A percentile compares a stretch with the other conserved stretches of the same genome.
These are phyloP conservation scores for Campylorhamphus procurvoides DNA, from an alignment of 2,113 vertebrate genomes.

Conservation along the genomic window DNA sequence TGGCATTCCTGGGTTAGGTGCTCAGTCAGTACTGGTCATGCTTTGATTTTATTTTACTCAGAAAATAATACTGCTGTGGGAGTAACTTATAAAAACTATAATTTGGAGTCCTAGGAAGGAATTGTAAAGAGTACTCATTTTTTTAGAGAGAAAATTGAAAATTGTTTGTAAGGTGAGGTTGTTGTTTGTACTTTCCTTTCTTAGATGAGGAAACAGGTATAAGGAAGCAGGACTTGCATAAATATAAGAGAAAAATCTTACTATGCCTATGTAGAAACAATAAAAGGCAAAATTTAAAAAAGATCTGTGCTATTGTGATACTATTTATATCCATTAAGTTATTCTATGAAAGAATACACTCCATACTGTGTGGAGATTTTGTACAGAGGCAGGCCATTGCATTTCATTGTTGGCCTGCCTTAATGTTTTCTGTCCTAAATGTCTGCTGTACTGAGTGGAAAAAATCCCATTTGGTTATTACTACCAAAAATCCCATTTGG, in stretches of 20 bases:
- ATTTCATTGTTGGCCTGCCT: not conserved
- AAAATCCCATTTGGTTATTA: too few species aligned
- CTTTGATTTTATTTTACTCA: not conserved
- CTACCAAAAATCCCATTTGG: not conserved
- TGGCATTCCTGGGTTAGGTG: not conserved
- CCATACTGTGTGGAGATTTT: not conserved
- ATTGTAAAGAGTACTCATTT: not conserved
- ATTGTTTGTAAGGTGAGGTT: not conserved
- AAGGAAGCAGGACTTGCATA: not conserved
- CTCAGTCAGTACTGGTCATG: not conserved
- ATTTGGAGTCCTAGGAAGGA: not conserved
- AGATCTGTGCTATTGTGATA: not conserved
- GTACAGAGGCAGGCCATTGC: not conserved
- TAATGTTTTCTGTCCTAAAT: not conserved
- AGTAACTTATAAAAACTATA: not conserved
- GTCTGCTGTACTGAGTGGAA: not conserved
- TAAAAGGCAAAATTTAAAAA: not conserved
- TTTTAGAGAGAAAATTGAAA: not conserved
- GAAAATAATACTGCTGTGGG: not conserved
- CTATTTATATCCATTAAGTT: not conserved
- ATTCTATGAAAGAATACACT: not conserved
- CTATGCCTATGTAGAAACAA: not conserved
- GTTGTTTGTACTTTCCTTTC: not conserved
- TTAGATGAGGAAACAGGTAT: not conserved
- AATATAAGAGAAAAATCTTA: not conserved